Conservation (phyloP, 2,888 invertebrate genomes). For the Mythimna loreyi region DNA sequence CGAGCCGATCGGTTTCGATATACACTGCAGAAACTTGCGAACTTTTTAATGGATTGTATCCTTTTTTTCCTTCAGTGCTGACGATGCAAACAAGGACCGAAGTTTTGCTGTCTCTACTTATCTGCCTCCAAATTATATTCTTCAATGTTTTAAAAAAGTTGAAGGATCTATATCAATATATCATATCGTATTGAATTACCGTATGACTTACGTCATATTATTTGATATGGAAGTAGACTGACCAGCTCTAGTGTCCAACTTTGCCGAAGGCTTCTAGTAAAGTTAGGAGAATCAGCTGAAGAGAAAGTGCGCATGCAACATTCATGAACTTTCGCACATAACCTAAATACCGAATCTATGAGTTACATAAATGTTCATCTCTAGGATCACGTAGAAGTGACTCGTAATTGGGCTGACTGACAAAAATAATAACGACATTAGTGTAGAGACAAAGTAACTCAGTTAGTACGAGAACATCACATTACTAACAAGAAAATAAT, state of each 20-base stretch:
- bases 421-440: constrained; percentile 8
- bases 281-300: constrained; percentile 15
- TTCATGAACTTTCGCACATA: constrained; percentile 1
- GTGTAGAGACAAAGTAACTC: neutral
- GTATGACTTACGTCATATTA: no score
- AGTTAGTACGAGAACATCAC: neutral
- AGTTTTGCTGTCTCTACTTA: constrained; percentile 25
- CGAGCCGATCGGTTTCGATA: constrained; percentile 42
- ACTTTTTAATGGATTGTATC: constrained; percentile 61
- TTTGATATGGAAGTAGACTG: neutral
- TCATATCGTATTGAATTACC: neutral
- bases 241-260: constrained; percentile 4
- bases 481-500: constrained; percentile 7
- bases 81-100: constrained; percentile 39
- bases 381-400: neutral
- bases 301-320: neutral
- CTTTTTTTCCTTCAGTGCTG: constrained; percentile 44
- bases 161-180: neutral
- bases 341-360: neutral
- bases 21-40: constrained; percentile 53
- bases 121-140: constrained; percentile 14
- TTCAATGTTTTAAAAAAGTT: neutral
- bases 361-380: neutral
- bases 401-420: constrained; percentile 17
- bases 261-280: constrained; percentile 10